phyloP scores from a whole-genome alignment of 2,797 vertebrate species.

The Sarcoramphus papa region DNA sequence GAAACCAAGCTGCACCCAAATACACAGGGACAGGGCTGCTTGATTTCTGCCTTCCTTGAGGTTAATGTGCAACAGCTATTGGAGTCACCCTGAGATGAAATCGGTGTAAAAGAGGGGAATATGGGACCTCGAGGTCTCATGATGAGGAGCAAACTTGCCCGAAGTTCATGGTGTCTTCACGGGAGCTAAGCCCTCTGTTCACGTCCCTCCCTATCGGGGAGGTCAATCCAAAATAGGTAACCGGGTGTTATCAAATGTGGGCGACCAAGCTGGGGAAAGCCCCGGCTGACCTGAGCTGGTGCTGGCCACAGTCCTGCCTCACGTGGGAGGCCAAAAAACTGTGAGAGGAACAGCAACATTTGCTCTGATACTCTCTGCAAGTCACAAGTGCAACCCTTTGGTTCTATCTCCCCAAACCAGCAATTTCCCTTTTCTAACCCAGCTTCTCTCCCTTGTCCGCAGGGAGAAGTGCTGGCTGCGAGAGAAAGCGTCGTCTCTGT shows the following conservation, averaged over 20 bases:
- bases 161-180: rapidly evolving
- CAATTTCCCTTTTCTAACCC: background rate
- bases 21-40: background rate
- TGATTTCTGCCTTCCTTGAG: background rate
- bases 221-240: background rate
- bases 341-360: background rate
- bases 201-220: rapidly evolving
- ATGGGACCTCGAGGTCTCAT: rapidly evolving
- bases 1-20: background rate
- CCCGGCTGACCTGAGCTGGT: background rate
- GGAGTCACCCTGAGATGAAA: background rate
- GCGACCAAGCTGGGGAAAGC: background rate
- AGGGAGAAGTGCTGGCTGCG: background rate
- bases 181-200: background rate
- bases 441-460: background rate
- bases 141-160: background rate
- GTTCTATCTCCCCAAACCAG: background rate
- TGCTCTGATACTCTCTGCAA: background rate
- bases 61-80: background rate
- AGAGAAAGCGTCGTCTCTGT: background rate
- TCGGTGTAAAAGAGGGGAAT: background rate
- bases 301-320: background rate
- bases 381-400: background rate
- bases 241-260: background rate
- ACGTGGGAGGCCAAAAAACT: background rate